A percentile compares a stretch with the other conserved stretches of the same genome.
These are phyloP conservation scores for Cyphomyrus plagiostoma DNA, from an alignment of 2,113 vertebrate species.

Conservation along the genomic window DNA sequence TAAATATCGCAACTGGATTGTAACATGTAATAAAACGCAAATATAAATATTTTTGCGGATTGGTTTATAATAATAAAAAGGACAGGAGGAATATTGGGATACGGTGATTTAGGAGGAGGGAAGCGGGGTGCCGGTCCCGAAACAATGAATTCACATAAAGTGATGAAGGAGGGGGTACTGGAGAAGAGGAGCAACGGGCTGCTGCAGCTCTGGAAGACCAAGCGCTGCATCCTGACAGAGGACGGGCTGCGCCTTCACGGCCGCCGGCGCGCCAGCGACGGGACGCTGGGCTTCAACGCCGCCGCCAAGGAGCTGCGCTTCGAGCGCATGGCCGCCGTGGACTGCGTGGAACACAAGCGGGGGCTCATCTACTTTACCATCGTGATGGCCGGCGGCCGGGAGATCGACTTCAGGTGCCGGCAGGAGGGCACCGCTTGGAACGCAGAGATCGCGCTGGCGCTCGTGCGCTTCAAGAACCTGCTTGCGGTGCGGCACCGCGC, in stretches of 20 bases:
- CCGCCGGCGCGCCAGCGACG: constrained; percentile 34
- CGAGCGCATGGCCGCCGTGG: constrained; percentile 78
- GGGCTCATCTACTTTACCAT: constrained; percentile 84
- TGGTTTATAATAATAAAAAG: constrained; percentile 3
- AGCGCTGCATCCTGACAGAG: constrained; percentile 81
- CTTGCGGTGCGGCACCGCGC: constrained; percentile 74
- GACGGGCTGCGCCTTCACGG: constrained; percentile 71
- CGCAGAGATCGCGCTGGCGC: constrained; percentile 79
- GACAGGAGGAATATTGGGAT: not conserved
- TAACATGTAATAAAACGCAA: not conserved
- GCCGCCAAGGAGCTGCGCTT: constrained; percentile 78
- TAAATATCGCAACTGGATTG: not conserved
- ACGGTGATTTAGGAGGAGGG: not conserved
- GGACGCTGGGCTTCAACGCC: constrained; percentile 52
- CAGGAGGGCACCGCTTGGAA: constrained; percentile 85
- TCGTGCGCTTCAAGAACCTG: constrained; percentile 88
- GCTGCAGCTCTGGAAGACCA: constrained; percentile 89
- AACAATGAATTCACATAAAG: constrained; percentile 63
- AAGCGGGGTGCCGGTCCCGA: not conserved
- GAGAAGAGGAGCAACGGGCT: constrained; percentile 90
- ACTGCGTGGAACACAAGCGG: constrained; percentile 88
- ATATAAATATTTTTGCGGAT: not conserved
- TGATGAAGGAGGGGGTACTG: constrained; percentile 77
- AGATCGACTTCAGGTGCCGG: constrained; percentile 80
- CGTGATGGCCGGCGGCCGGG: constrained; percentile 74